These are phyloP conservation scores for Clytia hemisphaerica DNA, from an alignment of 30 jellyfish, hydroid and myxozoan species.

Conservation along the genomic window DNA sequence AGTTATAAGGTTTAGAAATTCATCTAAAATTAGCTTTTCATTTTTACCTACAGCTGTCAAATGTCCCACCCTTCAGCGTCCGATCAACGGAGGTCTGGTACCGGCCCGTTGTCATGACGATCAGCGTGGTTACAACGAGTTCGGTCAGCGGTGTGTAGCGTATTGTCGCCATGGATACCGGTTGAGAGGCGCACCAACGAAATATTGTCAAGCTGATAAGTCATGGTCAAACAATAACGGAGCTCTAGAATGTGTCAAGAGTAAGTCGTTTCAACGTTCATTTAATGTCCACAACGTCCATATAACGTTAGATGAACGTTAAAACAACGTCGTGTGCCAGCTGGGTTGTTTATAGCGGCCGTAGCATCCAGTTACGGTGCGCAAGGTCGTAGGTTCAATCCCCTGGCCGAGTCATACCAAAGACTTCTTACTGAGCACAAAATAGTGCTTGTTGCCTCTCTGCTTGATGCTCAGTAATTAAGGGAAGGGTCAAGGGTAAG, in stretches of 20 bases:
- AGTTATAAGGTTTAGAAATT: no score
- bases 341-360: no score
- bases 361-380: no score
- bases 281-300: no score
- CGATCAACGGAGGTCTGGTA: conserved; percentile 78
- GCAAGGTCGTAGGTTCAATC: no score
- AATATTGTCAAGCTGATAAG: conserved; percentile 80
- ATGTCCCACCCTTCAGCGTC: conserved; percentile 63
- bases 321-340: background rate
- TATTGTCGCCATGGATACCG: conserved; percentile 83
- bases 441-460: no score
- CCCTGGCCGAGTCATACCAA: no score
- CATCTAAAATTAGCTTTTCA: background rate
- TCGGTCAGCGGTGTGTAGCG: conserved; percentile 91
- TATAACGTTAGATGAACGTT: background rate
- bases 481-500: no score
- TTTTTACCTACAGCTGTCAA: conserved; percentile 62
- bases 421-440: no score
- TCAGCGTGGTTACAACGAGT: conserved; percentile 42
- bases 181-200: conserved; percentile 78
- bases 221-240: conserved; percentile 56
- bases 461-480: no score
- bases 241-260: conserved; percentile 45
- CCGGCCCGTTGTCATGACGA: conserved; percentile 81
- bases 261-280: conserved; percentile 29